Base-by-base conservation (phyloP, 2,797 vertebrate species). In the Anniella stebbinsi region DNA sequence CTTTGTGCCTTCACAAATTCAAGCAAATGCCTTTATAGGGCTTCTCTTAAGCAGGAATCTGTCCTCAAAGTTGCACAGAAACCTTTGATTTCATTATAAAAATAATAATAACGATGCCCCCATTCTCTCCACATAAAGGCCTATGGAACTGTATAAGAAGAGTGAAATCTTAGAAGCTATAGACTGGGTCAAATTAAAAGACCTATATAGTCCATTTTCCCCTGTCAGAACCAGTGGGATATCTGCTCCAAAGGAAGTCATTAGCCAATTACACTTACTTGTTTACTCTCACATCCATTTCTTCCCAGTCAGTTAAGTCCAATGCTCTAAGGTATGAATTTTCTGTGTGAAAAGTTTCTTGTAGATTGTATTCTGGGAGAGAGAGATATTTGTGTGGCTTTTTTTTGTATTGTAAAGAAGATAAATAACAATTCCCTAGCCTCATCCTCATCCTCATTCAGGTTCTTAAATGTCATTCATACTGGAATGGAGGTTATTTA, bases 361-460 rank as follows among this genome's bases (percentile, higher is more conserved):
- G 73, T 69, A 70, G 72, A 80, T 45, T 89, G 36, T 60, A 28
- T 80, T 89, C 21, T 80, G 48, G 30, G 8, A 51, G 85, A 69
- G 8, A 12, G 18, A 21, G 75, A 25, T 48, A 18, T 6, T 45
- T 84, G 12, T 75, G 17, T 54, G 13, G 36, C 1, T 8, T 10
- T 72, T 45, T 67, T 69, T 41, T 84, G 63, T 75, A 38, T 66
- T 77, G 13, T n/a, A 77, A 87, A 78, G 30, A 25, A 63, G 57
- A 11, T 48, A 77, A 87, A 87, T 87, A 48, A 82, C 6, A 63
- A 63, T 89, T 57, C 45, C 33, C 13, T 54, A 12, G 18, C 60
- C 41, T 38, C 10, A 54, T 80, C 73, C 1, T 78, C 28, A 67
- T 84, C 6, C 3, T 33, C 33, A 28, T 86, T 80, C 41, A 48